Evolutionary conservation across 2,888 invertebrate genomes (phyloP).

Genomic region (Cephus pulcher): DNA sequence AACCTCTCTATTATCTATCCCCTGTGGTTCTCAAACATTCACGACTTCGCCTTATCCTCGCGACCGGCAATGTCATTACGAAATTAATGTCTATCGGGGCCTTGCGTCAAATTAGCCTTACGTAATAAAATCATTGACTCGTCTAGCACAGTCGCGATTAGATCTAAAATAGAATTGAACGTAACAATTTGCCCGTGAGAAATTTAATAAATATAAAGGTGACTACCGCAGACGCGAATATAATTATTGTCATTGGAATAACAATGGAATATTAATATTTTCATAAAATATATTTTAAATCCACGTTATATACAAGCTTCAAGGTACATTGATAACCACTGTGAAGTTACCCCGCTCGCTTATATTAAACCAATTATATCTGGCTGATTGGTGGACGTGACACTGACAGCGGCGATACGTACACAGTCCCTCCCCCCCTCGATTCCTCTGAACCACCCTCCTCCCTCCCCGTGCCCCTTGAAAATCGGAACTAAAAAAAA

Average conservation of each 20-base stretch:
- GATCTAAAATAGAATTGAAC: neutral
- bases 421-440: constrained; percentile 14
- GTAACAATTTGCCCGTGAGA: neutral
- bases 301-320: neutral
- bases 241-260: neutral
- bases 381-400: constrained; percentile 31
- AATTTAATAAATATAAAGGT: neutral
- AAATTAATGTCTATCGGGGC: neutral
- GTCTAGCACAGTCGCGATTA: neutral
- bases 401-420: constrained; percentile 31
- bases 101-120: neutral
- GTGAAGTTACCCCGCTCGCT: constrained; percentile 13
- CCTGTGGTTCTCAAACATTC: constrained; percentile 4
- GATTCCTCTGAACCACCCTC: constrained; percentile 4
- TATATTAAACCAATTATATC: constrained; percentile 34
- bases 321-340: constrained; percentile 17
- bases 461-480: constrained; percentile 5
- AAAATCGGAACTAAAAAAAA: constrained; percentile 18
- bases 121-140: neutral
- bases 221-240: neutral
- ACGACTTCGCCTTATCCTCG: neutral
- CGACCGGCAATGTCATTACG: neutral
- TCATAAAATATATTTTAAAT: neutral
- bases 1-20: constrained; percentile 9
- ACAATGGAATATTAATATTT: neutral